These are phyloP conservation scores for Anomalospiza imberbis DNA, from an alignment of 2,797 vertebrate species.

Conservation along the genomic window DNA sequence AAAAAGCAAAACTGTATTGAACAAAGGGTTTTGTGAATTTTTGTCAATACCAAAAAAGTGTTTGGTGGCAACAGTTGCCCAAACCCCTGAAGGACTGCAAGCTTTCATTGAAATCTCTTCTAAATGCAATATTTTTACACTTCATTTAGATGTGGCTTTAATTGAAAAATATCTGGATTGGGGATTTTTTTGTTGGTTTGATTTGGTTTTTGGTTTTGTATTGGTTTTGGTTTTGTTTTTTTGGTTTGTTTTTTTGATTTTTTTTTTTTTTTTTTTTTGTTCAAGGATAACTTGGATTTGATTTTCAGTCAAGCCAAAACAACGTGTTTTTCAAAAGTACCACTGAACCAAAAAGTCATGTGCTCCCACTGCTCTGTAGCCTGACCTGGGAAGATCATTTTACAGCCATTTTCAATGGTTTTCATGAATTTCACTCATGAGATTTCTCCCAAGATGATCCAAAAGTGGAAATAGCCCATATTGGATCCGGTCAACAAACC, in stretches of 20 bases:
- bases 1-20: not conserved
- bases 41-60: not conserved
- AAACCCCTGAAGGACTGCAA: not conserved
- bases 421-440: not conserved
- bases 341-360: slow-evolving; percentile 1
- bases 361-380: not conserved
- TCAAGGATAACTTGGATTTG: not conserved
- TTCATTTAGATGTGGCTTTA: not conserved
- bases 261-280: not conserved
- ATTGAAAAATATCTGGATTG: not conserved
- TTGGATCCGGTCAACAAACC: not conserved
- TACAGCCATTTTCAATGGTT: not conserved
- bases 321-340: not conserved
- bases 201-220: not conserved
- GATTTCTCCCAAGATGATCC: not conserved
- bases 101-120: not conserved
- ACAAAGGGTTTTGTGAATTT: not conserved
- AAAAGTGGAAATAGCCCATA: not conserved
- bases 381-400: not conserved
- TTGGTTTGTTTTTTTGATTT: too few relatives aligned
- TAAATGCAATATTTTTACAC: not conserved
- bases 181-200: not conserved
- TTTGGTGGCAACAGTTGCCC: not conserved
- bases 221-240: not conserved
- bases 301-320: not conserved